These are phyloP conservation scores for Drosophila atroscutellata DNA, from an alignment of 2,888 invertebrate species.

Conservation along the genomic window DNA sequence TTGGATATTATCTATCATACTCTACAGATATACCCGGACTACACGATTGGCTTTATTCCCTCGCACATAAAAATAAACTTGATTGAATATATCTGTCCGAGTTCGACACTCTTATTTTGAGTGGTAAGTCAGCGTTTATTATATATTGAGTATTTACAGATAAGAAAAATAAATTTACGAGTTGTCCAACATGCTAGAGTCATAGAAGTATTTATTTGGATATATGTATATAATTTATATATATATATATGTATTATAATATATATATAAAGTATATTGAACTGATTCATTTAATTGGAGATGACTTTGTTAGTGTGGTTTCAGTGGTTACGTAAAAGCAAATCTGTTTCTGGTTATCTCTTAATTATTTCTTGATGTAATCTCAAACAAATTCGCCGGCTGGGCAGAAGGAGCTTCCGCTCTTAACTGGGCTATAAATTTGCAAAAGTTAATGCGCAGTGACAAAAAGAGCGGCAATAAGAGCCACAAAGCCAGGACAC, in stretches of 20 bases:
- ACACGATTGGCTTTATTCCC: slow-evolving; percentile 26
- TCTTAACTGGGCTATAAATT: slow-evolving; percentile 77
- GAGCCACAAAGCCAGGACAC: slow-evolving; percentile 22
- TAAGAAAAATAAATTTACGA: not conserved
- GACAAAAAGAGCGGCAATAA: slow-evolving; percentile 44
- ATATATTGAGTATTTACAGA: not conserved
- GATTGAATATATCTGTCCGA: not conserved
- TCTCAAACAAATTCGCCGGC: slow-evolving; percentile 28
- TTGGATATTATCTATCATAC: slow-evolving; percentile 11
- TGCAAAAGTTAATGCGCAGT: slow-evolving; percentile 74
- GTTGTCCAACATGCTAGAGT: not conserved
- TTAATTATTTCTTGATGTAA: slow-evolving; percentile 38
- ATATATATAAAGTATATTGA: not conserved
- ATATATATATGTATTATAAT: no score
- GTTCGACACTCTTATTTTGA: slow-evolving; percentile 10
- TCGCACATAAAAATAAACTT: slow-evolving; percentile 3
- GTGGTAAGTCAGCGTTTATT: not conserved
- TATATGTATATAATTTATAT: no score
- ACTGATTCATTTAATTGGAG: not conserved
- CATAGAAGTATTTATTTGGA: not conserved
- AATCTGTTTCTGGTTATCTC: slow-evolving; percentile 28
- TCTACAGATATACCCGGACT: not conserved
- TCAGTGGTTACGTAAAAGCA: not conserved
- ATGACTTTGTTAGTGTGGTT: not conserved
- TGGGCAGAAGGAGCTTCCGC: slow-evolving; percentile 23